These are phyloP conservation scores for Azemiops feae DNA, from an alignment of 2,113 vertebrate species.

Conservation along the genomic window DNA sequence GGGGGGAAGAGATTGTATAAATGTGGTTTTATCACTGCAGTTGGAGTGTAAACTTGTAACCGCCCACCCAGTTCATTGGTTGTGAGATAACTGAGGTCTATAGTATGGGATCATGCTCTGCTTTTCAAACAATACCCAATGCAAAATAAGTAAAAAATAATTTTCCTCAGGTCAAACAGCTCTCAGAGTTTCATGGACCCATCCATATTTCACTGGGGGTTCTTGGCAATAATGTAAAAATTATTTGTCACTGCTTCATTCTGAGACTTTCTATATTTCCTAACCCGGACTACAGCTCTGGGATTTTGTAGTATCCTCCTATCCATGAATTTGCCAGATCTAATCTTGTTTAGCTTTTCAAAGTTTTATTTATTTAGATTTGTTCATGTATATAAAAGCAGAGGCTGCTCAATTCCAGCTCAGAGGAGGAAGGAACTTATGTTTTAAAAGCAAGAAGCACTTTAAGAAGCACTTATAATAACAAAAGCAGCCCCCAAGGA, in stretches of 20 bases:
- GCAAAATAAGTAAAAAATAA: neutral
- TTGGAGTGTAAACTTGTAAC: neutral
- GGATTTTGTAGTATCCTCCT: neutral
- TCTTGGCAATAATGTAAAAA: neutral
- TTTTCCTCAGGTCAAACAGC: neutral
- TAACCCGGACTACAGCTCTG: neutral
- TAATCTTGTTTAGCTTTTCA: neutral
- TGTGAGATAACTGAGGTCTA: neutral
- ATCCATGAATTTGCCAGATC: neutral
- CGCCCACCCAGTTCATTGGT: neutral
- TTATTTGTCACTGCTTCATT: neutral
- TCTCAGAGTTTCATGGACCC: neutral
- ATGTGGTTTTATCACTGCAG: neutral
- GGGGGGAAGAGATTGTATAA: neutral
- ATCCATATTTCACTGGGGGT: neutral
- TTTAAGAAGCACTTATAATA: neutral
- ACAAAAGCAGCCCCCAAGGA: neutral
- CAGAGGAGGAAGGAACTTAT: neutral
- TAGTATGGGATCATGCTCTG: neutral
- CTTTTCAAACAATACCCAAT: neutral
- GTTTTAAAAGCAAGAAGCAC: neutral
- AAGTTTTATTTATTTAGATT: neutral
- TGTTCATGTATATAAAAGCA: neutral
- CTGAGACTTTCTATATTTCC: neutral
- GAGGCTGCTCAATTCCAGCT: neutral